A percentile compares a stretch with the other conserved stretches of the same genome.
Conservation (phyloP, 1,140 invertebrate species). For the Schlechtendalia chinensis region DNA sequence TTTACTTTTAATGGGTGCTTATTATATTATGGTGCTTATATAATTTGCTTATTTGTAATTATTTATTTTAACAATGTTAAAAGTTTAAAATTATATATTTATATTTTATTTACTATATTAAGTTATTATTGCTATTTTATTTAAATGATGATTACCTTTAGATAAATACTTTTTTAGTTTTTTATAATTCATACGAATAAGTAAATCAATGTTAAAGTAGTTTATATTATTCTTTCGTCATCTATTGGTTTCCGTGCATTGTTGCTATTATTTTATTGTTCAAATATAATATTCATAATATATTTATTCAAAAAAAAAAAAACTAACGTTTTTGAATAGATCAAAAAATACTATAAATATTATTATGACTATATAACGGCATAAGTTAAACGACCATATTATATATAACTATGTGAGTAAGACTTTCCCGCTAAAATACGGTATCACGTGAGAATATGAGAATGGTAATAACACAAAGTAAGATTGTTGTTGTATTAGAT, state of each 20-base stretch:
- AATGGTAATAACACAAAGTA: slow-evolving; percentile 40
- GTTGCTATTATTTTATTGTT: slow-evolving; percentile 15
- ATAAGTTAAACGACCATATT: not conserved
- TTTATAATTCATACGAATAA: not conserved
- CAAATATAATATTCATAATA: slow-evolving; percentile 4
- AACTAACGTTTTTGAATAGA: slow-evolving; percentile 3
- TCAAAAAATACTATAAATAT: slow-evolving; percentile 1
- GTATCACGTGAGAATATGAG: slow-evolving; percentile 29
- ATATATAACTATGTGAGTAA: not conserved
- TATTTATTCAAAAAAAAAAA: slow-evolving; percentile 5
- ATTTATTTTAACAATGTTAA: too few relatives aligned
- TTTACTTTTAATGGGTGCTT: too few relatives aligned
- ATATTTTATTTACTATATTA: too few relatives aligned
- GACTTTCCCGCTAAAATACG: slow-evolving; percentile 43
- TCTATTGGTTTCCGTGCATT: not conserved
- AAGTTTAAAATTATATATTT: too few relatives aligned
- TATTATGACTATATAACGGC: slow-evolving; percentile 28
- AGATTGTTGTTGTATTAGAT: slow-evolving; percentile 35
- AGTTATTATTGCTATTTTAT: not conserved
- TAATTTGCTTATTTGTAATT: too few relatives aligned
- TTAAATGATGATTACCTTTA: too few relatives aligned
- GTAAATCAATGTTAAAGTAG: too few relatives aligned
- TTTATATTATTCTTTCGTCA: not conserved
- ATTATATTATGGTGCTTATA: too few relatives aligned
- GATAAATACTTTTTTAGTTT: not conserved